Evolutionary conservation across 2,888 invertebrate species (phyloP).

Genomic region (Euclidia mi): DNA sequence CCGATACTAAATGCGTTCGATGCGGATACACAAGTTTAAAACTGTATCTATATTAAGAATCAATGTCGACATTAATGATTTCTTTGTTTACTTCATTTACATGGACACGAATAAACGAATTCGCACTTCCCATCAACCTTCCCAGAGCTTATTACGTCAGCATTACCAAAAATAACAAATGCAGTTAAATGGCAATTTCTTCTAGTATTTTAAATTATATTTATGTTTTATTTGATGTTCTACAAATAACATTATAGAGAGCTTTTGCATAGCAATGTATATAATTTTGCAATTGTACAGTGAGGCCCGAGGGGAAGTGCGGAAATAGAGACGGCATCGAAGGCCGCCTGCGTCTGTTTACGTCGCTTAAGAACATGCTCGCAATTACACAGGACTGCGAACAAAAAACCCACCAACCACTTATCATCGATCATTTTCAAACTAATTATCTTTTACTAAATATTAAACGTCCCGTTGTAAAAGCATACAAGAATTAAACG

Average conservation of each 20-base stretch:
- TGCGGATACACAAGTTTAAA: too few relatives aligned
- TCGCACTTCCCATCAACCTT: too few relatives aligned
- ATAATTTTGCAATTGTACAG: conserved; percentile 44
- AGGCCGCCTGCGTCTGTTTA: conserved; percentile 53
- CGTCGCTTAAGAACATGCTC: conserved; percentile 42
- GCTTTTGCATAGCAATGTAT: conserved; percentile 8
- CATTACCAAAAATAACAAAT: too few relatives aligned
- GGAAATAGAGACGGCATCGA: conserved; percentile 61
- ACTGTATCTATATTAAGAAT: too few relatives aligned
- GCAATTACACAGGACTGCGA: conserved; percentile 52
- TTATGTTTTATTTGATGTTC: too few relatives aligned
- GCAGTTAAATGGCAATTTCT: too few relatives aligned
- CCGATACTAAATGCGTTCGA: too few relatives aligned
- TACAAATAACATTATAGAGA: neutral
- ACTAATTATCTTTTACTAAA: conserved; percentile 70
- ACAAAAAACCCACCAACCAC: conserved; percentile 65
- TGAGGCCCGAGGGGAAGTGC: conserved; percentile 61
- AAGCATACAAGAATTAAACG: conserved; percentile 34
- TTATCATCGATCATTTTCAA: conserved; percentile 72
- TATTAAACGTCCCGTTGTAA: conserved; percentile 52
- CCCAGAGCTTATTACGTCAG: too few relatives aligned
- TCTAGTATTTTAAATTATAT: too few relatives aligned
- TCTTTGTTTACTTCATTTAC: too few relatives aligned
- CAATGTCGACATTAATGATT: too few relatives aligned
- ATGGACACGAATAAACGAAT: too few relatives aligned